phyloP scores from a whole-genome alignment of 2,797 vertebrate species.

The Anguilla megastoma region DNA sequence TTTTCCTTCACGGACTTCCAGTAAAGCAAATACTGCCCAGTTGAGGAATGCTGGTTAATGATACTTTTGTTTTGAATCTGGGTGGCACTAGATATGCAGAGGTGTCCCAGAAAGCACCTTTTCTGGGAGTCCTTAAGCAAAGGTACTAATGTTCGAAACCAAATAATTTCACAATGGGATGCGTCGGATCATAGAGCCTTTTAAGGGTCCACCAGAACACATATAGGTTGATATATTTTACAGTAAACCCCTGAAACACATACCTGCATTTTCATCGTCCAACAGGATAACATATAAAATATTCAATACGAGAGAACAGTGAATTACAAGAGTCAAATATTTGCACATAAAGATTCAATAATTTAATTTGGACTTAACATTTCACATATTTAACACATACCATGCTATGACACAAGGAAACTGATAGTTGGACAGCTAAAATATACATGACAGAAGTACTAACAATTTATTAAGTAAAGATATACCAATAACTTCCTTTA shows the following conservation, averaged over 20 bases:
- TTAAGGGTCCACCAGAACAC: neutral
- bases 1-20: neutral
- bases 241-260: slow-evolving; percentile 47
- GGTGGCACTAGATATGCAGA: neutral
- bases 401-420: slow-evolving; percentile 22
- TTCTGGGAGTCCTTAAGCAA: neutral
- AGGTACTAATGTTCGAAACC: neutral
- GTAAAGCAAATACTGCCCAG: neutral
- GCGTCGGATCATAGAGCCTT: neutral
- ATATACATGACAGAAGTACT: slow-evolving; percentile 39
- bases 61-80: neutral
- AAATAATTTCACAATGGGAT: neutral
- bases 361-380: slow-evolving; percentile 55
- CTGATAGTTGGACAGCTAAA: slow-evolving; percentile 33
- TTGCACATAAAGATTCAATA: slow-evolving; percentile 53
- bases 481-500: slow-evolving; percentile 22
- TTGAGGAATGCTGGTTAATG: neutral
- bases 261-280: slow-evolving; percentile 34
- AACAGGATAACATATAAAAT: slow-evolving; percentile 48
- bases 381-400: slow-evolving; percentile 20
- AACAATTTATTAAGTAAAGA: slow-evolving; percentile 43
- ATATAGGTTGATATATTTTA: slow-evolving; percentile 43
- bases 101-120: neutral
- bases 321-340: slow-evolving; percentile 42
- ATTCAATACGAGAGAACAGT: slow-evolving; percentile 41